A percentile compares a stretch with the other conserved stretches of the same genome.
phyloP scores from a whole-genome alignment of 1,140 invertebrate species.

The Euura lappo region DNA sequence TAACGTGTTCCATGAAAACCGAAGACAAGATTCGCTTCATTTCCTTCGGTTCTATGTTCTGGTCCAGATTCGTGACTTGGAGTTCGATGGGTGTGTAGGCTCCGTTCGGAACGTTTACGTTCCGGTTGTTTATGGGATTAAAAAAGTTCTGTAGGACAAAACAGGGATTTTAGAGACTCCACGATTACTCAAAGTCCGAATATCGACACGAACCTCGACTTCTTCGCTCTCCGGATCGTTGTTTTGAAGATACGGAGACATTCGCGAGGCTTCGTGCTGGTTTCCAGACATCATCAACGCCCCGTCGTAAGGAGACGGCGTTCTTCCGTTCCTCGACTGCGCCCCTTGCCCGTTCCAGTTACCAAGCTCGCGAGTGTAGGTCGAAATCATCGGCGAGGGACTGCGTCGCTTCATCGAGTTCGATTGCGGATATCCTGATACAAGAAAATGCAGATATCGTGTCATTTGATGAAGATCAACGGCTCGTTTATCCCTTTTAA shows the following conservation, averaged over 20 bases:
- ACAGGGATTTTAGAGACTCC: constrained; percentile 19
- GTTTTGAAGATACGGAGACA: constrained; percentile 48
- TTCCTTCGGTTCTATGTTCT: constrained; percentile 74
- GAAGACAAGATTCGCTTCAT: constrained; percentile 71
- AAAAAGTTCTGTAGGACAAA: constrained; percentile 48
- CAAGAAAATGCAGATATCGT: neutral
- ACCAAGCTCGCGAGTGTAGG: constrained; percentile 38
- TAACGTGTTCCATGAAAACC: constrained; percentile 73
- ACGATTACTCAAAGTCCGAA: constrained; percentile 16
- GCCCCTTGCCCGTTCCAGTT: constrained; percentile 50
- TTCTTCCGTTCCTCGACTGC: constrained; percentile 42
- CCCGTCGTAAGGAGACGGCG: constrained; percentile 54
- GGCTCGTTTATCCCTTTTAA: neutral
- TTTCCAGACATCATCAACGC: constrained; percentile 29
- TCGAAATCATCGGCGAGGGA: constrained; percentile 49
- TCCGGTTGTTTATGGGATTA: constrained; percentile 54
- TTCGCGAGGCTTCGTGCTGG: constrained; percentile 40
- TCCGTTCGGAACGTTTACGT: constrained; percentile 35
- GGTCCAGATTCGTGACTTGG: constrained; percentile 78
- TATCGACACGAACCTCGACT: constrained; percentile 42
- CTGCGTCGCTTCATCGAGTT: constrained; percentile 49
- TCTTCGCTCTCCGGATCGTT: constrained; percentile 55
- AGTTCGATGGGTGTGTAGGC: constrained; percentile 67
- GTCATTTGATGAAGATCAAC: neutral
- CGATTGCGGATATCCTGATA: constrained; percentile 35